These are phyloP conservation scores for Butastur rufipennis DNA, from an alignment of 2,113 vertebrate species.

Conservation along the genomic window DNA sequence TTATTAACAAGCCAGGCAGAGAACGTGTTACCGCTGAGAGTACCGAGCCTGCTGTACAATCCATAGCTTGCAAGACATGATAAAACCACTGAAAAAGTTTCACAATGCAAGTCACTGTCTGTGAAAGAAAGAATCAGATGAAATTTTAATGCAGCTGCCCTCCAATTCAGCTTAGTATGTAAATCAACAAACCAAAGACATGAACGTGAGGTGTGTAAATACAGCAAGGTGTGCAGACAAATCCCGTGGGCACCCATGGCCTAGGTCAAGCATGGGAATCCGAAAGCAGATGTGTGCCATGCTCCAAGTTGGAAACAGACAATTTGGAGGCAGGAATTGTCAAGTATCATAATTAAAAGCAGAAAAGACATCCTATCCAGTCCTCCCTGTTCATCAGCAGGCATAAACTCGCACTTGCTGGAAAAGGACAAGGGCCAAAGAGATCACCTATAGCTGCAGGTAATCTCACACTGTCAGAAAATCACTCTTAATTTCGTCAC, in stretches of 20 bases:
- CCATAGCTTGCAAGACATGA: not conserved
- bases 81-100: not conserved
- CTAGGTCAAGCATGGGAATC: not conserved
- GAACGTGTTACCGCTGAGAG: accelerated
- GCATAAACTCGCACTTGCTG: not conserved
- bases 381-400: not conserved
- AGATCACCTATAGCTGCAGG: not conserved
- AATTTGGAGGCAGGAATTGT: not conserved
- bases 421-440: not conserved
- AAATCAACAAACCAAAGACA: not conserved
- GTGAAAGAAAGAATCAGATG: not conserved
- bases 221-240: not conserved
- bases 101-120: not conserved
- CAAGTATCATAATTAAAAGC: not conserved
- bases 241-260: not conserved
- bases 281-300: accelerated
- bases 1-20: not conserved
- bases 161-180: not conserved
- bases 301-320: not conserved
- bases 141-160: not conserved
- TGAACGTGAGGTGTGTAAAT: not conserved
- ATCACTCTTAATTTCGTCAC: not conserved
- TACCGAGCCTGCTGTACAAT: not conserved
- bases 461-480: not conserved
- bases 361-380: not conserved